Percentiles rank a stretch among this genome's conserved stretches.
phyloP scores from a whole-genome alignment of 1,140 invertebrate species.

The Drosophila fuyamai region DNA sequence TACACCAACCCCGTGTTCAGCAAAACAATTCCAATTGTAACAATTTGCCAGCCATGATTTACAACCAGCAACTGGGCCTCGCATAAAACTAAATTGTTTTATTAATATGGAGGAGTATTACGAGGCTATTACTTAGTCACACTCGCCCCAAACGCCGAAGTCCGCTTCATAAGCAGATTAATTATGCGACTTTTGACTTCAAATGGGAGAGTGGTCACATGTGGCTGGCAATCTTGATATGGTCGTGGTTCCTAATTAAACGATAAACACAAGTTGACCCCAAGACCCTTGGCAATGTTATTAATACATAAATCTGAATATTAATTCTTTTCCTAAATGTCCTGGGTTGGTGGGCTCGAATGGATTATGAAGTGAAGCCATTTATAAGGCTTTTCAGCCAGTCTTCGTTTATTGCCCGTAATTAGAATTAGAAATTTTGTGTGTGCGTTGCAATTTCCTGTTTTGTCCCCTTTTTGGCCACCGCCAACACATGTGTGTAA shows the following conservation, averaged over 20 bases:
- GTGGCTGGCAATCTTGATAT: constrained; percentile 53
- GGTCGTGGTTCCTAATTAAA: constrained; percentile 65
- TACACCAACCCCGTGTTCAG: not conserved
- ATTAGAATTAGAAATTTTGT: constrained; percentile 79
- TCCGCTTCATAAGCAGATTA: constrained; percentile 72
- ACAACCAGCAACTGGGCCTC: constrained; percentile 45
- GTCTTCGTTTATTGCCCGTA: constrained; percentile 73
- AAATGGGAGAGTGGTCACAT: constrained; percentile 48
- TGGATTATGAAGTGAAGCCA: constrained; percentile 69
- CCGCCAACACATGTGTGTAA: constrained; percentile 62
- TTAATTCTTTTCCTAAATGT: constrained; percentile 59
- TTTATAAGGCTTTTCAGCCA: constrained; percentile 62
- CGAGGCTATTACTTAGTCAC: constrained; percentile 77
- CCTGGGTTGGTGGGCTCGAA: constrained; percentile 18
- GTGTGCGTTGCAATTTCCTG: constrained; percentile 59
- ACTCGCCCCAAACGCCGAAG: constrained; percentile 36
- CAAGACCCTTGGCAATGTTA: constrained; percentile 55
- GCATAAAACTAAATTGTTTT: constrained; percentile 72
- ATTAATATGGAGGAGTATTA: constrained; percentile 64
- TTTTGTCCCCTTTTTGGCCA: constrained; percentile 35
- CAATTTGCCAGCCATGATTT: constrained; percentile 43
- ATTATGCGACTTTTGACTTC: constrained; percentile 75
- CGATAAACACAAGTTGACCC: constrained; percentile 78
- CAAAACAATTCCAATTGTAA: constrained; percentile 9
- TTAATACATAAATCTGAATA: constrained; percentile 82